Evolutionary conservation across 1,140 invertebrate genomes (phyloP).

Genomic region (Solen grandis): DNA sequence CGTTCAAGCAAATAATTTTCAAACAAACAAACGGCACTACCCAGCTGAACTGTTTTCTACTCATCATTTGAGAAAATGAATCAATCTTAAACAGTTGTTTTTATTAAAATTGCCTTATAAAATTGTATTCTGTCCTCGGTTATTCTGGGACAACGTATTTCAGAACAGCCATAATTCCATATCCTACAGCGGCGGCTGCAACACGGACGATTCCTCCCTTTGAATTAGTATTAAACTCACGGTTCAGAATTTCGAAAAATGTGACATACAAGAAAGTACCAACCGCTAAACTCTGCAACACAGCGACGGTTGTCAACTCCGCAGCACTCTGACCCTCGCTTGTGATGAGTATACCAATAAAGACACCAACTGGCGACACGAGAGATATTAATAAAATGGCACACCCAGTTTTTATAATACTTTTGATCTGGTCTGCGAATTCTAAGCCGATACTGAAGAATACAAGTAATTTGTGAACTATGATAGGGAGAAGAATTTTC

Average conservation of each 20-base stretch:
- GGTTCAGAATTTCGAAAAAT: slow-evolving; percentile 92
- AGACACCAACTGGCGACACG: slow-evolving; percentile 85
- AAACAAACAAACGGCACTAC: no score
- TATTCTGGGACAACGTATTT: slow-evolving; percentile 6
- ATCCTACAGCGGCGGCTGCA: slow-evolving; percentile 53
- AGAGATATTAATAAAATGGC: slow-evolving; percentile 83
- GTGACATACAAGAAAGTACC: slow-evolving; percentile 96
- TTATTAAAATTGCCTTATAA: no score
- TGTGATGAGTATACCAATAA: slow-evolving; percentile 83
- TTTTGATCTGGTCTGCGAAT: slow-evolving; percentile 83
- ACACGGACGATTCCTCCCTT: slow-evolving; percentile 50
- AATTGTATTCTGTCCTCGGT: no score
- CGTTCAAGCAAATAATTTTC: no score
- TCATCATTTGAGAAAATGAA: no score
- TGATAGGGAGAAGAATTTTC: slow-evolving; percentile 84
- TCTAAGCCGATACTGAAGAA: slow-evolving; percentile 88
- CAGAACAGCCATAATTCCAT: slow-evolving; percentile 49
- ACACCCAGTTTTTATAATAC: slow-evolving; percentile 78
- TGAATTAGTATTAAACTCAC: slow-evolving; percentile 71
- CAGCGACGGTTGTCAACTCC: slow-evolving; percentile 76
- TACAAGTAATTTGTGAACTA: slow-evolving; percentile 88
- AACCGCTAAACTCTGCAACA: slow-evolving; percentile 87
- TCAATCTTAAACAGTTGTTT: no score
- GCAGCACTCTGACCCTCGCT: slow-evolving; percentile 51
- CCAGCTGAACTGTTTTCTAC: no score